Percentiles rank a stretch among this genome's conserved stretches.
Evolutionary conservation across 2,888 invertebrate genomes (phyloP).

Genomic region (Epistrophe grossulariae): DNA sequence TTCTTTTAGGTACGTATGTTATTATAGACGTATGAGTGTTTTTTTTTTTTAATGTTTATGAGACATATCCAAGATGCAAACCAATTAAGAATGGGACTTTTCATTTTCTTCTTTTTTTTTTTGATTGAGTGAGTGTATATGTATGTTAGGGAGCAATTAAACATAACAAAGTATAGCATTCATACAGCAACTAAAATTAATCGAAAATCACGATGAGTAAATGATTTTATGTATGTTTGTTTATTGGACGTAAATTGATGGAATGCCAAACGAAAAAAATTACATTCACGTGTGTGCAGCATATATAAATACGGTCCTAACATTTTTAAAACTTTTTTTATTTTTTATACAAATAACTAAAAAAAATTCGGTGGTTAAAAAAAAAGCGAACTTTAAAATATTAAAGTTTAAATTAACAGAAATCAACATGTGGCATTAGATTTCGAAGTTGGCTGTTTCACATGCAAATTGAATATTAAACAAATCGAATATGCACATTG

Average conservation of each 20-base stretch:
- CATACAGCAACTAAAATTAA: conserved; percentile 7
- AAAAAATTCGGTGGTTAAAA: no score
- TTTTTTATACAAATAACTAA: neutral
- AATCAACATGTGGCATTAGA: no score
- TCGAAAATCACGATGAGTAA: conserved; percentile 33
- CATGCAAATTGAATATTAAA: no score
- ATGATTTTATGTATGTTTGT: conserved; percentile 18
- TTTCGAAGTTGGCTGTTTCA: no score
- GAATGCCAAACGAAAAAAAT: conserved; percentile 51
- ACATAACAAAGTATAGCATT: neutral
- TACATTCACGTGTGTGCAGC: conserved; percentile 67
- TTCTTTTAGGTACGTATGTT: neutral
- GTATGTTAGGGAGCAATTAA: conserved; percentile 35
- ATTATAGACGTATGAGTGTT: neutral
- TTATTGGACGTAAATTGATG: conserved; percentile 59
- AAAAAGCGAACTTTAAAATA: no score
- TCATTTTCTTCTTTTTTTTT: conserved; percentile 40
- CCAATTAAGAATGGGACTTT: conserved; percentile 59
- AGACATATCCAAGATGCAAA: conserved; percentile 61
- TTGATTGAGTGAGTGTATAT: neutral
- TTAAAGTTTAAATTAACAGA: no score
- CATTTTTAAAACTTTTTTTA: neutral
- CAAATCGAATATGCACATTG: no score
- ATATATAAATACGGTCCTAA: conserved; percentile 25
- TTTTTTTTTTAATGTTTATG: conserved; percentile 4